Evolutionary conservation across 2,888 invertebrate species (phyloP).

Genomic region (Drosophila differens): DNA sequence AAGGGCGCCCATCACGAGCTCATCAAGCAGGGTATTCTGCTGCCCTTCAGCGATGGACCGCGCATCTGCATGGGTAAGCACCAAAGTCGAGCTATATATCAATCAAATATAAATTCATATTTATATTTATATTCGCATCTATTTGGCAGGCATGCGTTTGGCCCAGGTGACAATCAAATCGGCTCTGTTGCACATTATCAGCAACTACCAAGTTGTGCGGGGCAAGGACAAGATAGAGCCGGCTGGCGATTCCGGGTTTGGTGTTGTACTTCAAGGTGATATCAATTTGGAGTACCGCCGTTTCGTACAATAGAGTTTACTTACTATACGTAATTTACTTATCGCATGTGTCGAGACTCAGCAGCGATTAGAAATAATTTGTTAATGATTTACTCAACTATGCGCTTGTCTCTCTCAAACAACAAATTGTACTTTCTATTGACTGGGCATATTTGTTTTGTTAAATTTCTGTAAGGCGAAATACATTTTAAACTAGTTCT

Average conservation of each 20-base stretch:
- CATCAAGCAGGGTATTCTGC: slow-evolving; percentile 68
- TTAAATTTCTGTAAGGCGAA: background rate
- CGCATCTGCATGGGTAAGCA: slow-evolving; percentile 79
- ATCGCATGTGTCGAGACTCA: slow-evolving; percentile 10
- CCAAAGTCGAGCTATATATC: no score
- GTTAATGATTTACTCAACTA: background rate
- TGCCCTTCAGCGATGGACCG: slow-evolving; percentile 84
- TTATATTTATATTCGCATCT: background rate
- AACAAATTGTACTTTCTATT: background rate
- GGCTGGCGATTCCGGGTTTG: slow-evolving; percentile 60
- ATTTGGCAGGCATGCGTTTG: slow-evolving; percentile 64
- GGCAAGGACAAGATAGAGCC: slow-evolving; percentile 20
- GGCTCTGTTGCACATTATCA: slow-evolving; percentile 65
- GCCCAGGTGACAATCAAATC: slow-evolving; percentile 72
- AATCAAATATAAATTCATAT: background rate
- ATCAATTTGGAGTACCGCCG: slow-evolving; percentile 68
- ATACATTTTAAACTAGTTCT: background rate
- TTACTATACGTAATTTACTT: background rate
- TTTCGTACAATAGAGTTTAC: slow-evolving; percentile 37
- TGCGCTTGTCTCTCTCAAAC: no score
- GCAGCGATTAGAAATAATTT: slow-evolving; percentile 9
- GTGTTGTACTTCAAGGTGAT: slow-evolving; percentile 67
- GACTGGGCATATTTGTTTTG: background rate
- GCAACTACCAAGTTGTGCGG: slow-evolving; percentile 60
- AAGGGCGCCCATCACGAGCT: slow-evolving; percentile 66